A percentile compares a stretch with the other conserved stretches of the same genome.
phyloP scores from a whole-genome alignment of 23 tunicate genomes.

The Trididemnum clinides region DNA sequence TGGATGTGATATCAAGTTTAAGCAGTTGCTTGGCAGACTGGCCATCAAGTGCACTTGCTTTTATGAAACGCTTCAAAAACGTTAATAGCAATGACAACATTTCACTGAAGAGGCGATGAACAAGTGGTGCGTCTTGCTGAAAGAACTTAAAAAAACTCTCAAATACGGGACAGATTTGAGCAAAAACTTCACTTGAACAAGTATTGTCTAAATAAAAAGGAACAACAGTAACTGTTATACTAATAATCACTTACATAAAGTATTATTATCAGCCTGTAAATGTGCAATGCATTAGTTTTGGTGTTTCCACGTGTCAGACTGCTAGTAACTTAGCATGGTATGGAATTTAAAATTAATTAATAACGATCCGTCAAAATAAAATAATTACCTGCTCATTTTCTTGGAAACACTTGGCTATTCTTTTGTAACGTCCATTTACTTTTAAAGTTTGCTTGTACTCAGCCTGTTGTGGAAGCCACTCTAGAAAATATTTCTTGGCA shows the following conservation, averaged over 20 bases:
- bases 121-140: slow-evolving; percentile 12
- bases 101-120: not conserved
- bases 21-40: not conserved
- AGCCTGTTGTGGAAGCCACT: not conserved
- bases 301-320: too few species aligned
- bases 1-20: slow-evolving; percentile 1
- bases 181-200: not conserved
- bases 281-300: too few species aligned
- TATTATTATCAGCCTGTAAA: too few species aligned
- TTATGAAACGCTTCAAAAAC: not conserved
- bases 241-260: too few species aligned
- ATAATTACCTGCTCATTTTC: not conserved
- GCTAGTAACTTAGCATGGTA: not conserved
- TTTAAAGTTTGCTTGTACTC: slow-evolving; percentile 6
- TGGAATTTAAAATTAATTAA: not conserved
- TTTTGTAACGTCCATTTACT: not conserved
- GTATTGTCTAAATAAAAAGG: not conserved
- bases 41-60: slow-evolving; percentile 21
- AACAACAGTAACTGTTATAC: not conserved
- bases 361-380: not conserved
- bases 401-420: slow-evolving; percentile 3
- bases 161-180: not conserved
- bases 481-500: slow-evolving; percentile 1
- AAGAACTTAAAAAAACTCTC: slow-evolving; percentile 1
- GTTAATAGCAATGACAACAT: not conserved